Conservation (phyloP, 2,113 vertebrate species). For the Glareola pratincola region DNA sequence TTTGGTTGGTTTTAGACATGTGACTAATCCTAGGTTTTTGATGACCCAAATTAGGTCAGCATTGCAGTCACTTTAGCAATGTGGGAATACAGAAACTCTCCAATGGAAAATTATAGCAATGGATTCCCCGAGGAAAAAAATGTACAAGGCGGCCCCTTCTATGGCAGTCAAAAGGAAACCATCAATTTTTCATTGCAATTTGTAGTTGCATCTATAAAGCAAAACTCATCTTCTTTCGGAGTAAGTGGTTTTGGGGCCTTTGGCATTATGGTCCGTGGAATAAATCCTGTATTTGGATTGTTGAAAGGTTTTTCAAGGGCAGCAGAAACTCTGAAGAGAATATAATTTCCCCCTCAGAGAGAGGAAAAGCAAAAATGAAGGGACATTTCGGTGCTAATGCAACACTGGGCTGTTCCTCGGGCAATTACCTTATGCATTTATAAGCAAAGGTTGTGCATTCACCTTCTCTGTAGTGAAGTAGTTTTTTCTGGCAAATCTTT, state of each 20-base stretch:
- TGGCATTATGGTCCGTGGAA: background rate
- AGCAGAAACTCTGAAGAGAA: background rate
- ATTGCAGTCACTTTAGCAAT: background rate
- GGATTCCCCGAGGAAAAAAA: background rate
- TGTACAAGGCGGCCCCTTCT: slow-evolving; percentile 9
- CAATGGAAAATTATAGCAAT: slow-evolving; percentile 20
- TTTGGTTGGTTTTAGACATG: background rate
- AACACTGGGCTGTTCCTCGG: background rate
- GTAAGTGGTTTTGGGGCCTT: background rate
- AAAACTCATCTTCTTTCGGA: background rate
- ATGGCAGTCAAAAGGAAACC: background rate
- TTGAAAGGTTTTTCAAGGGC: background rate
- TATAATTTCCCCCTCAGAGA: background rate
- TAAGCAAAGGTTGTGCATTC: background rate
- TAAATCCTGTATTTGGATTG: background rate
- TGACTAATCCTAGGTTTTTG: background rate
- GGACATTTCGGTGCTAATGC: background rate
- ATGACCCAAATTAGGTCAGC: background rate
- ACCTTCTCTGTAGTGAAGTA: background rate
- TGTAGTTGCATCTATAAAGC: background rate
- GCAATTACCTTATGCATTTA: background rate
- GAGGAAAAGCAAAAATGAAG: background rate
- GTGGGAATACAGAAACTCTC: background rate
- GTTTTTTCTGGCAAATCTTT: background rate
- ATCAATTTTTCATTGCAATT: slow-evolving; percentile 24